Evolutionary conservation across 2,113 vertebrate genomes (phyloP).

Genomic region (Heptranchias perlo): DNA sequence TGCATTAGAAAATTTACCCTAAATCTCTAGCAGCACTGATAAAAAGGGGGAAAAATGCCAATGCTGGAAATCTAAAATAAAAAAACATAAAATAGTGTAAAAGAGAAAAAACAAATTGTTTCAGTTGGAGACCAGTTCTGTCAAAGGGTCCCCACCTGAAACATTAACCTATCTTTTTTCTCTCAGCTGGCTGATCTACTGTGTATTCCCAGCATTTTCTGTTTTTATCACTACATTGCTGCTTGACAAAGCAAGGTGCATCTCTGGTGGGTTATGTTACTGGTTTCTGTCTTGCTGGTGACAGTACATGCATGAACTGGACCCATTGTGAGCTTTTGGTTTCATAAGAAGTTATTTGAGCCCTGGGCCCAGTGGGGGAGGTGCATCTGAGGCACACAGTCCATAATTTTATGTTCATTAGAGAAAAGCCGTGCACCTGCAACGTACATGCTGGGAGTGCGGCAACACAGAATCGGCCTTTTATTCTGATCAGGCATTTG

Average conservation of each 20-base stretch:
- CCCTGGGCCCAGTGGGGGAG: neutral
- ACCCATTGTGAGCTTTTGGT: neutral
- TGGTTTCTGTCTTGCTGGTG: neutral
- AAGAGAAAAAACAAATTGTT: neutral
- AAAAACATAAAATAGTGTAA: neutral
- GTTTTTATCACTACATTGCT: neutral
- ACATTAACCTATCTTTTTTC: neutral
- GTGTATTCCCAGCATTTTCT: neutral
- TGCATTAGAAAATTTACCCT: neutral
- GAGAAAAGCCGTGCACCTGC: neutral
- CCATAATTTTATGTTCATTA: neutral
- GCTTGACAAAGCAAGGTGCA: neutral
- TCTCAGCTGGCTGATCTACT: neutral
- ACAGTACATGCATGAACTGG: neutral
- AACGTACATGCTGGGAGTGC: neutral
- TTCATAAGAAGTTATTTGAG: neutral
- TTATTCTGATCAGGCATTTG: neutral
- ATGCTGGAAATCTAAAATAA: neutral
- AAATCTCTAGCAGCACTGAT: neutral
- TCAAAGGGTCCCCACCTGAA: neutral
- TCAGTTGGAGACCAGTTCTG: neutral
- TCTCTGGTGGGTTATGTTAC: neutral
- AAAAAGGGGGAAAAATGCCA: neutral
- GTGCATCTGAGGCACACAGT: neutral
- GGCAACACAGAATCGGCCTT: neutral